These are phyloP conservation scores for Neoniphon sammara DNA, from an alignment of 2,797 vertebrate genomes.

Conservation along the genomic window DNA sequence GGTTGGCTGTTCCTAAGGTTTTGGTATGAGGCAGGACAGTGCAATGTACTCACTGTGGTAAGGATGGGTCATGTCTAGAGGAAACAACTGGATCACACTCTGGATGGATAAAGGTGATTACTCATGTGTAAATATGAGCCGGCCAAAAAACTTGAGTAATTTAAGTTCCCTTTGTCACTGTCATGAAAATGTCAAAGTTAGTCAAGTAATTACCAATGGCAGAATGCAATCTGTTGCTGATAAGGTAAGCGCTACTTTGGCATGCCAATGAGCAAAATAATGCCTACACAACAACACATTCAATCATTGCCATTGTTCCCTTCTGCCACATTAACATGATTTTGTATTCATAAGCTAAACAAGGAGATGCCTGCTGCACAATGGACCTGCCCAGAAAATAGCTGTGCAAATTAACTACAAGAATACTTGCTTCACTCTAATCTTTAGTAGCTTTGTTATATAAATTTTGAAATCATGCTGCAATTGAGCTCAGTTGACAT, in stretches of 20 bases:
- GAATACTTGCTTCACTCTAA: slow-evolving; percentile 24
- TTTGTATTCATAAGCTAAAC: slow-evolving; percentile 54
- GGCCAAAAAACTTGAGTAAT: slow-evolving; percentile 11
- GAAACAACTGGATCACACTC: neutral
- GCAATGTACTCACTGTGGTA: neutral
- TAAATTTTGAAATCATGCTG: slow-evolving; percentile 28
- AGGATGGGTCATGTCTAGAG: neutral
- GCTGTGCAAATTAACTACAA: slow-evolving; percentile 34
- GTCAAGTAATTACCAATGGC: slow-evolving; percentile 39
- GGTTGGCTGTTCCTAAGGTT: neutral
- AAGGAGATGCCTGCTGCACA: slow-evolving; percentile 42
- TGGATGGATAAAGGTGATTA: neutral
- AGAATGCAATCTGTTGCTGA: slow-evolving; percentile 51
- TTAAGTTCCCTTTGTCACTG: slow-evolving; percentile 38
- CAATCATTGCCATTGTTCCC: slow-evolving; percentile 58
- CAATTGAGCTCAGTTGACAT: slow-evolving; percentile 22
- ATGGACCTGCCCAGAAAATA: slow-evolving; percentile 40
- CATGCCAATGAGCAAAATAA: slow-evolving; percentile 44
- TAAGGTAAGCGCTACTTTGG: slow-evolving; percentile 46
- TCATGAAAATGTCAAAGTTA: slow-evolving; percentile 45
- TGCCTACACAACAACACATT: slow-evolving; percentile 29
- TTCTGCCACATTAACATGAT: slow-evolving; percentile 46
- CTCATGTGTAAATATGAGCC: slow-evolving; percentile 23
- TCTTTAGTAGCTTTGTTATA: slow-evolving; percentile 39
- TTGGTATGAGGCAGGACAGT: neutral